phyloP scores from a whole-genome alignment of 2,797 vertebrate species.

The Lagocephalus sceleratus region DNA sequence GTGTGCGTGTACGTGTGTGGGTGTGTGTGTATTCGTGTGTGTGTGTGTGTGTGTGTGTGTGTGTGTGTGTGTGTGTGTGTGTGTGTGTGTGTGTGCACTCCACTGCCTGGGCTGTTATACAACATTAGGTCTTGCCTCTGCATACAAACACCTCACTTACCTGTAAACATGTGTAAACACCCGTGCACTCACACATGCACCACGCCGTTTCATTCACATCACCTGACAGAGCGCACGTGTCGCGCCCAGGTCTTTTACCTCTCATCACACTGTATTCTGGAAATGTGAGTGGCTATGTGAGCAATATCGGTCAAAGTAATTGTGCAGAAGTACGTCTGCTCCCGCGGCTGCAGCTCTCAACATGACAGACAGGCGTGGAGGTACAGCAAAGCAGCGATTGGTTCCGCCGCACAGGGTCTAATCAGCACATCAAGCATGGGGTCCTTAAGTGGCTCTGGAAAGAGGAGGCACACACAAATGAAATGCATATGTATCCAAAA shows the following conservation, averaged over 20 bases:
- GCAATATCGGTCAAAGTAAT: constrained; percentile 8
- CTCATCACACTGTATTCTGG: constrained; percentile 11
- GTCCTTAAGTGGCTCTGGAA: constrained; percentile 54
- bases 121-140: constrained; percentile 59
- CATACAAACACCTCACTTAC: constrained; percentile 62
- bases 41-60: constrained; percentile 26
- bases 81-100: constrained; percentile 9
- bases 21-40: constrained; percentile 19
- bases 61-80: constrained; percentile 37
- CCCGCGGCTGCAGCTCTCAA: constrained; percentile 41
- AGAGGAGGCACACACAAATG: constrained; percentile 30
- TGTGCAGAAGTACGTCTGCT: constrained; percentile 11
- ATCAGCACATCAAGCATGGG: constrained; percentile 61
- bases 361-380: constrained; percentile 57
- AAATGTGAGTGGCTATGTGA: background rate
- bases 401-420: constrained; percentile 58
- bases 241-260: constrained; percentile 11
- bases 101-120: constrained; percentile 68
- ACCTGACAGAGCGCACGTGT: constrained; percentile 17
- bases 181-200: constrained; percentile 5
- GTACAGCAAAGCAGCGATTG: constrained; percentile 59
- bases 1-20: constrained; percentile 15
- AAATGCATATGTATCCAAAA: constrained; percentile 44
- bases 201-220: constrained; percentile 32
- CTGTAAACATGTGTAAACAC: constrained; percentile 37